Percentiles rank a stretch among this genome's conserved stretches.
Conservation (phyloP, 2,888 invertebrate genomes). For the Liposcelis brunnea region DNA sequence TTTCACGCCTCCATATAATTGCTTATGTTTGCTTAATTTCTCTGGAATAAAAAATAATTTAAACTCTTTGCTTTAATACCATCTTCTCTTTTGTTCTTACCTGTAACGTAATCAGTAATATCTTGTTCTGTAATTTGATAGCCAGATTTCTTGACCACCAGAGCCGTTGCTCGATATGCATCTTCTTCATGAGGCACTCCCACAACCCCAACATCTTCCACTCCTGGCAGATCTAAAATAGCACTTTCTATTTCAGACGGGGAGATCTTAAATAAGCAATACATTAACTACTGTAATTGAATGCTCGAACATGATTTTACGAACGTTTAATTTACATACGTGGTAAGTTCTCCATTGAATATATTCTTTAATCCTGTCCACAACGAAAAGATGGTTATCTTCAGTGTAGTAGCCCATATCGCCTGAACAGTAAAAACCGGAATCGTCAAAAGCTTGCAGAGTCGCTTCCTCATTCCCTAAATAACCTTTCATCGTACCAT, state of each 20-base stretch:
- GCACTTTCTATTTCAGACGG: background rate
- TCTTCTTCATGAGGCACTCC: slow-evolving; percentile 3
- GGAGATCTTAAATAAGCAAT: background rate
- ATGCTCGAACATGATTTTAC: no score
- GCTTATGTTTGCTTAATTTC: background rate
- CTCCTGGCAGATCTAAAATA: background rate
- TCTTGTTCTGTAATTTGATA: background rate
- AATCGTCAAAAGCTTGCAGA: background rate
- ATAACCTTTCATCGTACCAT: background rate
- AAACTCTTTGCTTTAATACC: background rate
- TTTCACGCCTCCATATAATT: background rate
- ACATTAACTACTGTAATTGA: no score
- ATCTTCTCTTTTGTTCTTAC: background rate
- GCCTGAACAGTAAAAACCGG: background rate
- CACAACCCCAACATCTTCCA: background rate
- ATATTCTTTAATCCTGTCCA: background rate
- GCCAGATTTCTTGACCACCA: background rate
- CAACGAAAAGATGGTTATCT: background rate
- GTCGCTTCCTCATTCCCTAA: background rate
- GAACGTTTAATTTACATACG: no score
- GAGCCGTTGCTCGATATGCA: background rate
- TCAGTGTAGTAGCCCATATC: background rate
- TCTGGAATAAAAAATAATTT: background rate
- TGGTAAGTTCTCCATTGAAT: background rate
- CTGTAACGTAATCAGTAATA: background rate